These are phyloP conservation scores for Archegozetes longisetosus DNA, from an alignment of 1,140 invertebrate species.

Conservation along the genomic window DNA sequence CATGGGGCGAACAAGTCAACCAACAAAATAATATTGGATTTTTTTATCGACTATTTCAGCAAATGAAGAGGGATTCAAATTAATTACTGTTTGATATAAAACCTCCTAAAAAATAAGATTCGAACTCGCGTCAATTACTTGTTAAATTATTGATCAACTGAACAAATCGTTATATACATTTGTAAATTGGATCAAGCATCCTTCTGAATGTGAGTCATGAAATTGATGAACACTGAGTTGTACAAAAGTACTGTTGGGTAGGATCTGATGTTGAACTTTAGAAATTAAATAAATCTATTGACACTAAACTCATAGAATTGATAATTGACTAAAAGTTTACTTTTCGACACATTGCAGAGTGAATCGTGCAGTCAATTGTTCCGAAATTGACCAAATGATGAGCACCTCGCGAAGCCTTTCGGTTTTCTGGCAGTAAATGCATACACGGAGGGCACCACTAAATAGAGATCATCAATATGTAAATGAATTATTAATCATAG, in stretches of 20 bases:
- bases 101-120: too few species aligned
- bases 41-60: constrained; percentile 35
- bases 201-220: constrained; percentile 41
- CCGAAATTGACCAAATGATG: constrained; percentile 43
- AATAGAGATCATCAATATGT: constrained; percentile 9
- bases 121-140: too few species aligned
- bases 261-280: constrained; percentile 44
- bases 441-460: constrained; percentile 66
- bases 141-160: too few species aligned
- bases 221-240: constrained; percentile 42
- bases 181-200: constrained; percentile 48
- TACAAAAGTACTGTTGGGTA: constrained; percentile 59
- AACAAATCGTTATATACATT: not conserved
- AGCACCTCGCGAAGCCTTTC: constrained; percentile 42
- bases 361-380: constrained; percentile 37
- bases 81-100: constrained; percentile 38
- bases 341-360: constrained; percentile 30
- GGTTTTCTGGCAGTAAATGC: constrained; percentile 48
- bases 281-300: too few species aligned
- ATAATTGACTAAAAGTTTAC: too few species aligned
- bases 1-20: constrained; percentile 51
- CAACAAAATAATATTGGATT: constrained; percentile 37
- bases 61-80: constrained; percentile 39
- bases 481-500: constrained; percentile 6
- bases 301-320: too few species aligned